Conservation (phyloP, 2,797 vertebrate species). For the Lycodopsis pacificus region DNA sequence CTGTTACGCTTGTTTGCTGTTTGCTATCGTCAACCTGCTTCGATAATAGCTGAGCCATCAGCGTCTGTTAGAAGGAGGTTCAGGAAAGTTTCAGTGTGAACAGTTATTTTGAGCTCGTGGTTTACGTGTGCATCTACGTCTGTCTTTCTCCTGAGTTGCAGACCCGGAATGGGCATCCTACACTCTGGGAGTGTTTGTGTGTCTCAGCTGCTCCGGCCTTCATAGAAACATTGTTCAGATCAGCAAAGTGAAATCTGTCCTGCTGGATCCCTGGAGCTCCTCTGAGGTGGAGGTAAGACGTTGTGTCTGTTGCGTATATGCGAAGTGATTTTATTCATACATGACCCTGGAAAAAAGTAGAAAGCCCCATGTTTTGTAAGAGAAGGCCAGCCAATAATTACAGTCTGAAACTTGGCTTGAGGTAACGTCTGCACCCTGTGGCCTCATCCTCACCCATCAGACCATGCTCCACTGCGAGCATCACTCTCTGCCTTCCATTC, state of each 20-base stretch:
- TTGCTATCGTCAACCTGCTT: background rate
- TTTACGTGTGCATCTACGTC: background rate
- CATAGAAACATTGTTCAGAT: slow-evolving; percentile 91
- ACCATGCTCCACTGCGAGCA: slow-evolving; percentile 16
- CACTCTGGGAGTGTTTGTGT: slow-evolving; percentile 92
- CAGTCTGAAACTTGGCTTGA: slow-evolving; percentile 18
- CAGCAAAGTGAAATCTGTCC: slow-evolving; percentile 92
- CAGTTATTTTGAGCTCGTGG: background rate
- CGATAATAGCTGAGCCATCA: background rate
- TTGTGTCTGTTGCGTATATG: background rate
- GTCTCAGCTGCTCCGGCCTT: slow-evolving; percentile 91
- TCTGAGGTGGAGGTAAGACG: slow-evolving; percentile 88
- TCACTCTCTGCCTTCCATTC: slow-evolving; percentile 7
- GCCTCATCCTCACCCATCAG: slow-evolving; percentile 1
- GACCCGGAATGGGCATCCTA: slow-evolving; percentile 93
- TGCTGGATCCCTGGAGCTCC: slow-evolving; percentile 90
- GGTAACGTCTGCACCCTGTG: slow-evolving; percentile 7
- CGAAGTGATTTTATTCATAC: background rate
- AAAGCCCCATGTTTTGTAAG: background rate
- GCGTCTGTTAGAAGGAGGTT: slow-evolving; percentile 4
- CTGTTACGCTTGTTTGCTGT: background rate
- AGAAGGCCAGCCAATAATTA: background rate
- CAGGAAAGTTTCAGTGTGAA: slow-evolving; percentile 1
- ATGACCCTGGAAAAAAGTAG: background rate
- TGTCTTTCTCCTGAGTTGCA: slow-evolving; percentile 70